Evolutionary conservation across 2,888 invertebrate genomes (phyloP).

Genomic region (Orthosia gothica): DNA sequence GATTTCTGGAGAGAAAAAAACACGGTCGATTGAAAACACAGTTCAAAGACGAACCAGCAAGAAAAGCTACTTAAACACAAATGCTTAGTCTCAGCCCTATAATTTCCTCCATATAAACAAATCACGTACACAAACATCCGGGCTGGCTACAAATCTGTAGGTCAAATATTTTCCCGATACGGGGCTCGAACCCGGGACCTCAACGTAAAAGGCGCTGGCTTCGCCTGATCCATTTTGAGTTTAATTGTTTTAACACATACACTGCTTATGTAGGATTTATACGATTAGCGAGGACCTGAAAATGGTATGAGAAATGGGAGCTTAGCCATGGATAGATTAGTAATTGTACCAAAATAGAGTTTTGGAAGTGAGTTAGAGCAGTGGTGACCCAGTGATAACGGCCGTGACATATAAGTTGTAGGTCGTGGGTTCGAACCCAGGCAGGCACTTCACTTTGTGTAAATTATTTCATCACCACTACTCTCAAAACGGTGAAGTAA

Average conservation of each 20-base stretch:
- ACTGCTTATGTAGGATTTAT: constrained; percentile 8
- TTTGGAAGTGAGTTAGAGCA: no score
- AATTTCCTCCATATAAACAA: constrained; percentile 45
- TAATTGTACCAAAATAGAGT: neutral
- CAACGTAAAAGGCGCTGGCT: constrained; percentile 49
- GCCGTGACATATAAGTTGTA: no score
- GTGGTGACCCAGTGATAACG: no score
- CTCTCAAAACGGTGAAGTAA: no score
- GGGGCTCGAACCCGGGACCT: constrained; percentile 57
- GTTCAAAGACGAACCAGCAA: no score
- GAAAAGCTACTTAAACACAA: neutral
- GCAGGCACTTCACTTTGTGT: no score
- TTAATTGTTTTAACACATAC: constrained; percentile 60
- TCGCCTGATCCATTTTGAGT: constrained; percentile 54
- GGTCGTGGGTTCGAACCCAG: no score
- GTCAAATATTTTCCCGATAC: constrained; percentile 63
- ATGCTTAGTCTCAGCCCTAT: constrained; percentile 9
- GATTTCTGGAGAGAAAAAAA: neutral
- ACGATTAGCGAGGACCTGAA: neutral
- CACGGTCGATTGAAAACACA: neutral
- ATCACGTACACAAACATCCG: constrained; percentile 60
- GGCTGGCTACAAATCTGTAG: constrained; percentile 56
- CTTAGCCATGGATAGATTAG: neutral
- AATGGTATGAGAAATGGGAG: constrained; percentile 1
- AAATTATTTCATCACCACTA: no score